Conservation (phyloP, 2,797 vertebrate species). For the Carduelis carduelis region DNA sequence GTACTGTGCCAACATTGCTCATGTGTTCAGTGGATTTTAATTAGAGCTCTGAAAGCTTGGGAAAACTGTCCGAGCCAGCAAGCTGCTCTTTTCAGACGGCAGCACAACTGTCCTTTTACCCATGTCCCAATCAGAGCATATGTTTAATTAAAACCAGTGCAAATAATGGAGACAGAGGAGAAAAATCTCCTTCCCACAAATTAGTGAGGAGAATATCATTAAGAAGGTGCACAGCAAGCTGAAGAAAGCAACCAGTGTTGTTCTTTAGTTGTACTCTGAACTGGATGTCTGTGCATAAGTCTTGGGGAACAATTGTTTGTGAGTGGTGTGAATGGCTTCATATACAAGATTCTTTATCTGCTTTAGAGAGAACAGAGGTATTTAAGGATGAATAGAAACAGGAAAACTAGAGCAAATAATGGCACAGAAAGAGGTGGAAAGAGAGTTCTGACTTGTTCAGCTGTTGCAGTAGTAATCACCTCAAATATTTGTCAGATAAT, state of each 20-base stretch:
- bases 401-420: neutral
- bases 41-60: slow-evolving; percentile 51
- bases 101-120: slow-evolving; percentile 28
- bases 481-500: neutral
- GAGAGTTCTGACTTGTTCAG: neutral
- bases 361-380: neutral
- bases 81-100: slow-evolving; percentile 38
- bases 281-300: neutral
- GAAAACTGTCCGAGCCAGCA: neutral
- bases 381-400: neutral
- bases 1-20: slow-evolving; percentile 55
- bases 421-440: neutral
- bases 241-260: neutral
- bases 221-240: neutral
- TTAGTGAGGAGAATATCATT: slow-evolving; percentile 12
- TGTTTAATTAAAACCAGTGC: slow-evolving; percentile 48
- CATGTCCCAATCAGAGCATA: neutral
- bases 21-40: slow-evolving; percentile 62
- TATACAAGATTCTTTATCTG: neutral
- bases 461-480: neutral
- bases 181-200: slow-evolving; percentile 19
- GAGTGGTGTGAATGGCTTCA: neutral
- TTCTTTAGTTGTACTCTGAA: neutral
- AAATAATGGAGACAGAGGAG: slow-evolving; percentile 13
- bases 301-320: neutral